Conservation (phyloP, 64 coral and sea anemone species). For the Trachythela sp. region DNA sequence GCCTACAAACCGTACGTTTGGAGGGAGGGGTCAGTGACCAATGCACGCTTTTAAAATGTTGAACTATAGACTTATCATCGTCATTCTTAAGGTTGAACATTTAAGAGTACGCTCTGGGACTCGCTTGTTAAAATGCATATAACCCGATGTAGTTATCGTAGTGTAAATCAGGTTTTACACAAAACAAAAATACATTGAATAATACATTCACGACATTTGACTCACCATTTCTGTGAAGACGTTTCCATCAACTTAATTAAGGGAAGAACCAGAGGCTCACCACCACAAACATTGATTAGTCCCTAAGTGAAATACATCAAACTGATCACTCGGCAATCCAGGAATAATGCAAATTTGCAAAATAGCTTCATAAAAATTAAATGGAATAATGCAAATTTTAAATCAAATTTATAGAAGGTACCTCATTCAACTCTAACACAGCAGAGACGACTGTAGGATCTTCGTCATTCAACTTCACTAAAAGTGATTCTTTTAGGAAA, state of each 20-base stretch:
- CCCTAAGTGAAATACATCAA: background rate
- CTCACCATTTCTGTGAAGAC: background rate
- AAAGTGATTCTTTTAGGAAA: constrained; percentile 58
- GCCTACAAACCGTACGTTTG: no score
- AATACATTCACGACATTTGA: background rate
- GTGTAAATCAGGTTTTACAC: background rate
- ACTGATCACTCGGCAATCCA: background rate
- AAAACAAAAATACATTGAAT: background rate
- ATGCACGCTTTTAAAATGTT: no score
- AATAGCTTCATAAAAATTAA: background rate
- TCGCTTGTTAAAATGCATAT: no score
- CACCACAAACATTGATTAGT: background rate
- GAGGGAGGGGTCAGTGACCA: no score
- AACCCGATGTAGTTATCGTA: no score
- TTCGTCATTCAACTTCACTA: constrained; percentile 61
- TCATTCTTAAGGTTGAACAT: no score
- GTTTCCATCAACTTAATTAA: background rate
- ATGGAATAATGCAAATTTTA: background rate
- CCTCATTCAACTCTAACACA: constrained; percentile 64
- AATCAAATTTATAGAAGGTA: background rate
- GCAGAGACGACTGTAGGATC: constrained; percentile 60
- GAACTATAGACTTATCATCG: no score
- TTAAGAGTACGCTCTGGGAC: no score
- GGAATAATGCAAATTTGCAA: background rate
- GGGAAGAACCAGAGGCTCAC: background rate